These are phyloP conservation scores for Drosophila melanogaster DNA, from an alignment of 1,140 invertebrate species.

Conservation along the genomic window DNA sequence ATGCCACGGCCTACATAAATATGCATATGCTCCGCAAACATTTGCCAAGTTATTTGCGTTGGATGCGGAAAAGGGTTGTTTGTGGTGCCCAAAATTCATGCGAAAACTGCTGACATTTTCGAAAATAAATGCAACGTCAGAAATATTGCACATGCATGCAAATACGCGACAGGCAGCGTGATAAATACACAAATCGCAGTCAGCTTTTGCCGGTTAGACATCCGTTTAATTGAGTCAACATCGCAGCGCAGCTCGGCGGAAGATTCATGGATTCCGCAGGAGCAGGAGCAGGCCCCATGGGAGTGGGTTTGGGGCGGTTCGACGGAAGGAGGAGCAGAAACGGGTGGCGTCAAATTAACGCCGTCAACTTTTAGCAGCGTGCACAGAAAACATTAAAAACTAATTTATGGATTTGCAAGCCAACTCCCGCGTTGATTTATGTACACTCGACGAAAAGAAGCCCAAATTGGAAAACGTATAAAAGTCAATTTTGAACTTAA, in stretches of 20 bases:
- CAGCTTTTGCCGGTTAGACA: slow-evolving; percentile 58
- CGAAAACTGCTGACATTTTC: slow-evolving; percentile 76
- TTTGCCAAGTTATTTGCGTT: slow-evolving; percentile 52
- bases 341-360: slow-evolving; percentile 64
- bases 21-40: slow-evolving; percentile 76
- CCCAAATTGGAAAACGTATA: background rate
- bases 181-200: slow-evolving; percentile 74
- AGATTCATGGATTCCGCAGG: slow-evolving; percentile 9
- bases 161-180: slow-evolving; percentile 56
- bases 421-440: slow-evolving; percentile 74
- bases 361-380: slow-evolving; percentile 50
- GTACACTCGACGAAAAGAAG: slow-evolving; percentile 27
- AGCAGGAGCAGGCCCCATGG: background rate
- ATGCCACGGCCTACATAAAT: slow-evolving; percentile 71
- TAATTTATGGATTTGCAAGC: slow-evolving; percentile 80
- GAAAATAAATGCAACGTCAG: slow-evolving; percentile 77
- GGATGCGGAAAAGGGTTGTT: background rate
- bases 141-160: slow-evolving; percentile 75
- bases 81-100: slow-evolving; percentile 63
- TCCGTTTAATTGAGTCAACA: slow-evolving; percentile 79
- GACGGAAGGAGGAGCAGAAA: background rate
- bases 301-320: background rate
- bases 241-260: slow-evolving; percentile 19
- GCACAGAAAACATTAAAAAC: slow-evolving; percentile 70
- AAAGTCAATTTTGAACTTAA: background rate